These are phyloP conservation scores for Beroe ovata DNA, from an alignment of 37 sponge, comb jelly and placozoan species.

Conservation along the genomic window DNA sequence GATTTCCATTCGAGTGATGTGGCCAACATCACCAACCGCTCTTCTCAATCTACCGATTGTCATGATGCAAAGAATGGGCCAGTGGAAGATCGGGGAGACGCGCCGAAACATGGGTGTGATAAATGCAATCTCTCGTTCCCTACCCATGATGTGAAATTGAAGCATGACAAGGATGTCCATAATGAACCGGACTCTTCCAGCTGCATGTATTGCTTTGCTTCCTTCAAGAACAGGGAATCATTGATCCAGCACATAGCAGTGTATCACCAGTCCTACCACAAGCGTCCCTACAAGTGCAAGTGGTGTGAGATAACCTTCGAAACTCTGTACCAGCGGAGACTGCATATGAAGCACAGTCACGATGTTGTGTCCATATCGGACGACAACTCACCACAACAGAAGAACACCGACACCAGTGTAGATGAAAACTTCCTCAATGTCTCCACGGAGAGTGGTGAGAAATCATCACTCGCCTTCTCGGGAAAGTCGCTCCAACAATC, in stretches of 20 bases:
- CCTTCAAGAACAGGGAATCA: conserved; percentile 24
- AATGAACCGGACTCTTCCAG: conserved; percentile 17
- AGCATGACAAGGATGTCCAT: conserved; percentile 2
- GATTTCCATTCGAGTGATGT: conserved; percentile 54
- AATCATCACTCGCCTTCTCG: not conserved
- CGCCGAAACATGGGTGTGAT: not conserved
- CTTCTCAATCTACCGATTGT: not conserved
- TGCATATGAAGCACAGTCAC: conserved; percentile 61
- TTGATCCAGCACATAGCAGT: conserved; percentile 60
- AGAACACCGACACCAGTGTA: not conserved
- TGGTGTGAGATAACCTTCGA: conserved; percentile 66
- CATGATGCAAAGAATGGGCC: not conserved
- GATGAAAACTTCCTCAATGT: conserved; percentile 4
- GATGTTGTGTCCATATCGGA: conserved; percentile 2
- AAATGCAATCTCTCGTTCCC: conserved; percentile 26
- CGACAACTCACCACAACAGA: not conserved
- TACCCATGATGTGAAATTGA: not conserved
- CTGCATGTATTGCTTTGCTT: conserved; percentile 33
- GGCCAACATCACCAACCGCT: conserved; percentile 44
- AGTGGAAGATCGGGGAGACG: not conserved
- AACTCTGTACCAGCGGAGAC: conserved; percentile 63
- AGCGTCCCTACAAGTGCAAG: conserved; percentile 65
- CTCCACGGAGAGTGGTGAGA: not conserved
- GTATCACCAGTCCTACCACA: conserved; percentile 8
- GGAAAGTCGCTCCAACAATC: conserved; percentile 11